Evolutionary conservation across 1,140 invertebrate genomes (phyloP), one percentile per base, ranked within the genome.

Genomic region (Adelges cooleyi): DNA sequence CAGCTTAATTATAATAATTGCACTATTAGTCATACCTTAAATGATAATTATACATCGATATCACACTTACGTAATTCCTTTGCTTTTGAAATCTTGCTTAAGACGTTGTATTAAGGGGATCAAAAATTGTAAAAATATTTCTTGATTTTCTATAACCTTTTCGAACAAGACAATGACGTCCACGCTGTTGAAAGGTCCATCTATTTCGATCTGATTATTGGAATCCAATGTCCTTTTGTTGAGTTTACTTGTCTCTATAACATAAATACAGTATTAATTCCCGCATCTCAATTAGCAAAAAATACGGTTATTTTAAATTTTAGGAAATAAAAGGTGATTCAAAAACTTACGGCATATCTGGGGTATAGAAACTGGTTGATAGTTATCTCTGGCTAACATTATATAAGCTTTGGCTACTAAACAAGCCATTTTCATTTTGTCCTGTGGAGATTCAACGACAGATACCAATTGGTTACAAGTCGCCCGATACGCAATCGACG

Each of bases 391-490:
- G 0, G 38, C 53, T 40, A 27, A 42, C 3, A 15, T 44, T 11
- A 42, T 40, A 5, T 27, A 59, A 11, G 53, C 38, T 59, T 44
- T 59, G 3, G 38, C 23, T 3, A 44, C 53, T 44, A 59, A 27
- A 59, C 53, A 59, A 44, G 53, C 53, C 9, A 42, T 59, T 20
- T 59, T 6, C n/a, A 59, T 10, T 8, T 4, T 5, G 8, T 59
- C 53, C 44, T 44, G 6, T 27, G 40, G 8, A 40, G 53, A 59
- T 25, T 15, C 15, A 59, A 23, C 38, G 3, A 25, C 17, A 27
- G 53, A 59, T 42, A 59, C 38, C 9, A 59, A 42, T 11, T 59
- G 38, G 10, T 59, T 59, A 5, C 53, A 59, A 59, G 44, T 59
- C 22, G n/a, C 8, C 44, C 23, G 23, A 5, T 59, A 59, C 4